phyloP scores from a whole-genome alignment of 1,140 invertebrate species.

The Cepaea nemoralis region DNA sequence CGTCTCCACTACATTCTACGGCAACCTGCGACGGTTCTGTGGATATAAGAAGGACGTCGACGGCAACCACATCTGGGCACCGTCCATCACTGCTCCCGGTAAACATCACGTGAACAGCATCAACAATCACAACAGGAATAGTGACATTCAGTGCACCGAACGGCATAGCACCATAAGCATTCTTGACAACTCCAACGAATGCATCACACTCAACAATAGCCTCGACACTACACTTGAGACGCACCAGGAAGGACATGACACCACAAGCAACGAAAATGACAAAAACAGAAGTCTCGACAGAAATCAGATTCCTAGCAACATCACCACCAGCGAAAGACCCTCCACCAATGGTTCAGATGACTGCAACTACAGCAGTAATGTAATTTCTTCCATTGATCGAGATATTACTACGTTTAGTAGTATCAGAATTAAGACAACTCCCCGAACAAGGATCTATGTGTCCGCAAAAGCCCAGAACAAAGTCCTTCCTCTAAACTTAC shows the following conservation, averaged over 20 bases:
- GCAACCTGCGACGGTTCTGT: background rate
- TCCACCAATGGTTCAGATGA: background rate
- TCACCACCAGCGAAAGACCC: background rate
- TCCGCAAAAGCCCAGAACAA: background rate
- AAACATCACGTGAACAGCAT: constrained; percentile 1
- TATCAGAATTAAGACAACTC: background rate
- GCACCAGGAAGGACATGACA: background rate
- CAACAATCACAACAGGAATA: background rate
- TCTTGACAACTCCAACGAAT: background rate
- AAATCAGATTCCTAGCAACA: background rate
- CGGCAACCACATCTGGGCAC: background rate
- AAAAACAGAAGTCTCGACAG: background rate
- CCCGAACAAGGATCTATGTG: background rate
- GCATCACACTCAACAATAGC: background rate
- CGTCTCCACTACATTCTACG: background rate
- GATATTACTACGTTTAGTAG: background rate
- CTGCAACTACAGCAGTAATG: background rate
- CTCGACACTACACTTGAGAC: background rate
- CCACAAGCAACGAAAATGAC: background rate
- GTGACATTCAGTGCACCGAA: background rate
- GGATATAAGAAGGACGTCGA: background rate
- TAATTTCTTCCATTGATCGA: background rate
- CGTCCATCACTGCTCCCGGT: background rate
- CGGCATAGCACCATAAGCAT: background rate
- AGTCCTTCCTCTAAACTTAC: background rate